phyloP scores from a whole-genome alignment of 2,888 invertebrate species.

The Himalopsyche anomala region DNA sequence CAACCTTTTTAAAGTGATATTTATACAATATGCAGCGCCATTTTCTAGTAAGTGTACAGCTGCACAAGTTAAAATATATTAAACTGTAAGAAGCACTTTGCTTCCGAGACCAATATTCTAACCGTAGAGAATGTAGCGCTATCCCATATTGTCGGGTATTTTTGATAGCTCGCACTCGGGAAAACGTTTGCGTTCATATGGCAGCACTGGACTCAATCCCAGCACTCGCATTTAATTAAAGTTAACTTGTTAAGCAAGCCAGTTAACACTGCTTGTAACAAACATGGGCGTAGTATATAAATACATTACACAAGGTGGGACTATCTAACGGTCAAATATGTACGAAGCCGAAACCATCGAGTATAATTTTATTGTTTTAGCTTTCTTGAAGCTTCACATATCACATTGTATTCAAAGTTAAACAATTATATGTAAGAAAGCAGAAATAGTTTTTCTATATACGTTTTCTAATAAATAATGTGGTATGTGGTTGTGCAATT shows the following conservation, averaged over 20 bases:
- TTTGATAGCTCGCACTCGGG: slow-evolving; percentile 2
- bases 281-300: slow-evolving; percentile 13
- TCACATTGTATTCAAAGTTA: too few relatives aligned
- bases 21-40: too few relatives aligned
- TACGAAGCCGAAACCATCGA: slow-evolving; percentile 1
- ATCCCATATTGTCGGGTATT: background rate
- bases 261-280: slow-evolving; percentile 48
- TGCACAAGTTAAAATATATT: too few relatives aligned
- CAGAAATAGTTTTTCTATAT: too few relatives aligned
- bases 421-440: too few relatives aligned
- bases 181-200: slow-evolving; percentile 36
- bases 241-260: slow-evolving; percentile 55
- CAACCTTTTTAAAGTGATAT: too few relatives aligned
- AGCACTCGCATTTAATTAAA: slow-evolving; percentile 57
- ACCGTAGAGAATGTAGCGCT: background rate
- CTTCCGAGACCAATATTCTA: slow-evolving; percentile 9
- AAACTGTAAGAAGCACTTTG: background rate
- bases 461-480: too few relatives aligned
- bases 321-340: slow-evolving; percentile 21
- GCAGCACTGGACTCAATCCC: slow-evolving; percentile 52
- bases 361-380: background rate
- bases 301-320: background rate
- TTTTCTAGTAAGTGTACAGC: too few relatives aligned
- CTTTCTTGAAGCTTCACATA: too few relatives aligned
- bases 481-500: too few relatives aligned